Percentiles rank a stretch among this genome's conserved stretches.
Evolutionary conservation across 1,140 invertebrate species (phyloP).

Genomic region (Drosophila pachea): DNA sequence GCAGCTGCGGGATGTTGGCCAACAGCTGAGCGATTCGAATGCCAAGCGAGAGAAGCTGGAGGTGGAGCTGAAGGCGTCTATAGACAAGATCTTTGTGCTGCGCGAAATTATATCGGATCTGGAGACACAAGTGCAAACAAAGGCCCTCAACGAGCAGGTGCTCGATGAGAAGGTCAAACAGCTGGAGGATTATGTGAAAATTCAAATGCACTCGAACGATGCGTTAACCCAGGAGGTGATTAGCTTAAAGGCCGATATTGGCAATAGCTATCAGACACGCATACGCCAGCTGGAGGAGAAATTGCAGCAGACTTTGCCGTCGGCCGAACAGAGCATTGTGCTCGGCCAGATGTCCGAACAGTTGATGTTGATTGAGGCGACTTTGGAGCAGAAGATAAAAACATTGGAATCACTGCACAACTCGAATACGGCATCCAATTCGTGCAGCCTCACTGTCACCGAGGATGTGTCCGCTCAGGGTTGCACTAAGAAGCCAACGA

Average conservation of each 20-base stretch:
- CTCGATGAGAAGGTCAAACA: slow-evolving; percentile 72
- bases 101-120: slow-evolving; percentile 88
- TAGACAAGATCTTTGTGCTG: slow-evolving; percentile 86
- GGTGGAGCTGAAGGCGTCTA: slow-evolving; percentile 83
- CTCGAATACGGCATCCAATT: slow-evolving; percentile 80
- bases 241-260: slow-evolving; percentile 79
- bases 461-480: slow-evolving; percentile 87
- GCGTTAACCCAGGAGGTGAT: slow-evolving; percentile 81
- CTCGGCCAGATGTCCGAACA: slow-evolving; percentile 69
- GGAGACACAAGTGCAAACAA: slow-evolving; percentile 85
- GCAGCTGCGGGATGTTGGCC: slow-evolving; percentile 84
- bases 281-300: slow-evolving; percentile 82
- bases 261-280: slow-evolving; percentile 80
- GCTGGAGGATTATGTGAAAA: slow-evolving; percentile 79
- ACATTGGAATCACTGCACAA: slow-evolving; percentile 85
- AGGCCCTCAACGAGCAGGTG: slow-evolving; percentile 79
- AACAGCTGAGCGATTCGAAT: slow-evolving; percentile 82
- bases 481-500: slow-evolving; percentile 36
- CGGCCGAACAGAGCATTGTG: slow-evolving; percentile 79
- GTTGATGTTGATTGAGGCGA: slow-evolving; percentile 82
- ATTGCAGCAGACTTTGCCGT: slow-evolving; percentile 81
- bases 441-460: slow-evolving; percentile 84
- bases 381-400: slow-evolving; percentile 84
- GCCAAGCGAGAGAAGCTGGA: slow-evolving; percentile 82
- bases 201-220: slow-evolving; percentile 81